Percentiles rank a stretch among this genome's conserved stretches.
phyloP scores from a whole-genome alignment of 2,113 vertebrate species.

The Melanerpes aurifrons region DNA sequence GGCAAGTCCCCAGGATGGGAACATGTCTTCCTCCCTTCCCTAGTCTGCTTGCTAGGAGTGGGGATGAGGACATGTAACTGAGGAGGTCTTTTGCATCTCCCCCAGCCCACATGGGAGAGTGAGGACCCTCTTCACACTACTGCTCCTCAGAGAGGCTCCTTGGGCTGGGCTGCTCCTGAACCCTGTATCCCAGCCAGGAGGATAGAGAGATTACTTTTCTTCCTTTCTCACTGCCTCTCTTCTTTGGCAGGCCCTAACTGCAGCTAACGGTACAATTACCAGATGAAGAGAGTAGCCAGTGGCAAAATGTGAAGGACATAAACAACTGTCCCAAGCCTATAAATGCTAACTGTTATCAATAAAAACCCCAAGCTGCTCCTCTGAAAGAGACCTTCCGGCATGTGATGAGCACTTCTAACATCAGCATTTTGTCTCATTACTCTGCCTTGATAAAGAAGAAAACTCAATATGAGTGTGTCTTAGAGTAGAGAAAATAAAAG shows the following conservation, averaged over 20 bases:
- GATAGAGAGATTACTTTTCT: neutral
- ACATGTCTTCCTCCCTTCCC: neutral
- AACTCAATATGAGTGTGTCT: fast-evolving
- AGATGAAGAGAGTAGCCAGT: neutral
- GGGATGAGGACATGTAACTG: fast-evolving
- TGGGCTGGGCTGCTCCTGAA: neutral
- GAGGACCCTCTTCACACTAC: neutral
- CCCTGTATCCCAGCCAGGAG: neutral
- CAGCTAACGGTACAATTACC: neutral
- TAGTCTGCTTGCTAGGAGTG: fast-evolving
- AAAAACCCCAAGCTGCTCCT: neutral
- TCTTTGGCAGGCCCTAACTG: neutral
- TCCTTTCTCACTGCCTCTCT: neutral
- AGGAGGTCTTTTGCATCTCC: neutral
- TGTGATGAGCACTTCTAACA: neutral
- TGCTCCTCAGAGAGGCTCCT: neutral
- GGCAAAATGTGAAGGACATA: neutral
- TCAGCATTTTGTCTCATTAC: neutral
- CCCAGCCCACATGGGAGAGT: neutral
- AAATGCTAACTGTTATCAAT: neutral
- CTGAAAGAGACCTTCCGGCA: neutral
- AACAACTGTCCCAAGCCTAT: neutral
- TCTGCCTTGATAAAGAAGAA: neutral
- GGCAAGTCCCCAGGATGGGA: neutral
- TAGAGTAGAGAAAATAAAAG: neutral